Conservation (phyloP, 1,140 invertebrate genomes). For the Apis mellifera region DNA sequence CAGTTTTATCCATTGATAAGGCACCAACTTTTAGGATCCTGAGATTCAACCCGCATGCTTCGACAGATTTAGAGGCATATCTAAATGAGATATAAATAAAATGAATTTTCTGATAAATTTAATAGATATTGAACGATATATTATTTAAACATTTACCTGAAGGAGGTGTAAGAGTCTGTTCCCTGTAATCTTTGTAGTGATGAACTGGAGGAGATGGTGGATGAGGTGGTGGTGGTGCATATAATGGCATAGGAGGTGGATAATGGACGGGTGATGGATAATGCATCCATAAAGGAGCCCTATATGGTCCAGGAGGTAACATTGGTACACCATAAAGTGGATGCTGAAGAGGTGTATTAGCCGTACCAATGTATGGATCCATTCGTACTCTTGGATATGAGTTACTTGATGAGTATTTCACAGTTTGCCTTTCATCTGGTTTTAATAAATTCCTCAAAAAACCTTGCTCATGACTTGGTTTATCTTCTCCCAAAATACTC, state of each 20-base stretch:
- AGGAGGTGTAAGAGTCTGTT: slow-evolving; percentile 80
- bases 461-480: slow-evolving; percentile 75
- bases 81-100: slow-evolving; percentile 58
- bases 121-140: not conserved
- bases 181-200: slow-evolving; percentile 80
- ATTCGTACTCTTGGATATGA: slow-evolving; percentile 74
- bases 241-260: slow-evolving; percentile 77
- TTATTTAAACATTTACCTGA: slow-evolving; percentile 71
- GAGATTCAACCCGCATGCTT: slow-evolving; percentile 82
- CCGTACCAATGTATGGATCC: slow-evolving; percentile 74
- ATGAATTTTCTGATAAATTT: not conserved
- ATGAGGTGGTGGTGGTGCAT: slow-evolving; percentile 75
- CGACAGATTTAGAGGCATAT: slow-evolving; percentile 81
- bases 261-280: slow-evolving; percentile 81
- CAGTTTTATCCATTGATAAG: slow-evolving; percentile 77
- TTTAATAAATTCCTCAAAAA: slow-evolving; percentile 79
- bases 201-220: slow-evolving; percentile 76
- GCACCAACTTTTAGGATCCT: slow-evolving; percentile 80
- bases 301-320: slow-evolving; percentile 79
- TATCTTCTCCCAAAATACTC: slow-evolving; percentile 85
- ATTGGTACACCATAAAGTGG: slow-evolving; percentile 78
- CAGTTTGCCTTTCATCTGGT: slow-evolving; percentile 76
- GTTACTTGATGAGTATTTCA: slow-evolving; percentile 78
- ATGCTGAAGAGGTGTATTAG: slow-evolving; percentile 75
- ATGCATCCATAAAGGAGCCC: slow-evolving; percentile 82